Evolutionary conservation across 2,797 vertebrate species (phyloP).

Genomic region (Alfaro cultratus): DNA sequence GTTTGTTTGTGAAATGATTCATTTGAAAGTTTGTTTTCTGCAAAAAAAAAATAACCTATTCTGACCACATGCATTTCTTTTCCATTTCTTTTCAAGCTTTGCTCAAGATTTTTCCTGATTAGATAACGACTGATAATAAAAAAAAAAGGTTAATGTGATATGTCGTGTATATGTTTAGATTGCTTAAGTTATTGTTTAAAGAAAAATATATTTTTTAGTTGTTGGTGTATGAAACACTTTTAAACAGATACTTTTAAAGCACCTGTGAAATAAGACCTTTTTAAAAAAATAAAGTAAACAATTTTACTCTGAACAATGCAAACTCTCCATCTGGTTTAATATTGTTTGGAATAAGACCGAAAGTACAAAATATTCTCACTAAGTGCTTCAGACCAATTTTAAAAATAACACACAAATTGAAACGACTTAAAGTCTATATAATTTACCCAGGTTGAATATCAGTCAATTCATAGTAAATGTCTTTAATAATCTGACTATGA

Average conservation of each 20-base stretch:
- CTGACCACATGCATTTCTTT: not conserved
- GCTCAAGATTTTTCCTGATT: not conserved
- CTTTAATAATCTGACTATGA: not conserved
- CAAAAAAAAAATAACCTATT: not conserved
- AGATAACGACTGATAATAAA: not conserved
- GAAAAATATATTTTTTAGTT: not conserved
- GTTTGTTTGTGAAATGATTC: constrained; percentile 31
- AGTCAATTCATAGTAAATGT: not conserved
- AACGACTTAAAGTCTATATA: not conserved
- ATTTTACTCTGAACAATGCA: constrained; percentile 4
- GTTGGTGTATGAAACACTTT: not conserved
- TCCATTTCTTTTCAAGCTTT: not conserved
- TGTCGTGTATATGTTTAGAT: not conserved
- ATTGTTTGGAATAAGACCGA: constrained; percentile 29
- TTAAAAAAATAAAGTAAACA: not conserved
- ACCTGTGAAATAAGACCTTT: not conserved
- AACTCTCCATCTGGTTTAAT: constrained; percentile 63
- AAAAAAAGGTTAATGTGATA: not conserved
- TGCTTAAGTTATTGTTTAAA: not conserved
- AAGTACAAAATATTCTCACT: not conserved
- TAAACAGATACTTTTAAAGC: not conserved
- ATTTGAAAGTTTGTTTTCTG: not conserved
- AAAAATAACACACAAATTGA: not conserved
- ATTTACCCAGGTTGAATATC: not conserved
- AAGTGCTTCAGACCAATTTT: too few relatives aligned